These are phyloP conservation scores for Zele albiditarsus DNA, from an alignment of 2,888 invertebrate species.

Conservation along the genomic window DNA sequence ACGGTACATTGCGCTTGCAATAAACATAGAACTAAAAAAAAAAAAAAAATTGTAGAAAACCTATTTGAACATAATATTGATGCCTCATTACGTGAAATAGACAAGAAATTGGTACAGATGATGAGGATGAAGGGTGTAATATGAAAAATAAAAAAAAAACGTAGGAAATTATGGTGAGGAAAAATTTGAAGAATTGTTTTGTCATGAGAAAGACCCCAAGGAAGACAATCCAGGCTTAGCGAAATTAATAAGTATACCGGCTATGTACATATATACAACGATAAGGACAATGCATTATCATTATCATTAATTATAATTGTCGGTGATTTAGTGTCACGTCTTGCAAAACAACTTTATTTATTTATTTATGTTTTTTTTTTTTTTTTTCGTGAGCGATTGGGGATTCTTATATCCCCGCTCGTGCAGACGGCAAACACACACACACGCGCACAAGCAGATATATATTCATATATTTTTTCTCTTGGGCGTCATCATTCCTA, in stretches of 20 bases:
- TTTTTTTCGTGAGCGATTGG: slow-evolving; percentile 7
- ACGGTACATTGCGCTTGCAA: slow-evolving; percentile 43
- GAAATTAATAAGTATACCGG: slow-evolving; percentile 72
- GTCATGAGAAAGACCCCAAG: slow-evolving; percentile 37
- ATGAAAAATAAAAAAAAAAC: neutral
- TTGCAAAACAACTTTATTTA: slow-evolving; percentile 36
- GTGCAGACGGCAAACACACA: neutral
- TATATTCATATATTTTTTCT: neutral
- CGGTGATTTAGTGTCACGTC: slow-evolving; percentile 60
- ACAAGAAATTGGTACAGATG: neutral
- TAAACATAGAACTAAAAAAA: neutral
- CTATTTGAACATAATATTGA: slow-evolving; percentile 8
- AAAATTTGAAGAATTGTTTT: slow-evolving; percentile 15
- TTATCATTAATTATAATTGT: slow-evolving; percentile 63
- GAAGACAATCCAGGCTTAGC: slow-evolving; percentile 63
- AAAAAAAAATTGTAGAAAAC: slow-evolving; percentile 4
- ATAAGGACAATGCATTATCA: slow-evolving; percentile 65
- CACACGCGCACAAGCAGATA: neutral
- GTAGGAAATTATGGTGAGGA: neutral
- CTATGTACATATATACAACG: slow-evolving; percentile 73
- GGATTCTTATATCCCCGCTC: slow-evolving; percentile 24
- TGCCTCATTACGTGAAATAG: slow-evolving; percentile 9
- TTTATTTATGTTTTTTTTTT: slow-evolving; percentile 37
- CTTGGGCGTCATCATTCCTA: slow-evolving; percentile 31
- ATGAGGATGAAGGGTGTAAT: neutral